A percentile compares a stretch with the other conserved stretches of the same genome.
phyloP scores from a whole-genome alignment of 2,797 vertebrate genomes.

The Scomberomorus guttatus region DNA sequence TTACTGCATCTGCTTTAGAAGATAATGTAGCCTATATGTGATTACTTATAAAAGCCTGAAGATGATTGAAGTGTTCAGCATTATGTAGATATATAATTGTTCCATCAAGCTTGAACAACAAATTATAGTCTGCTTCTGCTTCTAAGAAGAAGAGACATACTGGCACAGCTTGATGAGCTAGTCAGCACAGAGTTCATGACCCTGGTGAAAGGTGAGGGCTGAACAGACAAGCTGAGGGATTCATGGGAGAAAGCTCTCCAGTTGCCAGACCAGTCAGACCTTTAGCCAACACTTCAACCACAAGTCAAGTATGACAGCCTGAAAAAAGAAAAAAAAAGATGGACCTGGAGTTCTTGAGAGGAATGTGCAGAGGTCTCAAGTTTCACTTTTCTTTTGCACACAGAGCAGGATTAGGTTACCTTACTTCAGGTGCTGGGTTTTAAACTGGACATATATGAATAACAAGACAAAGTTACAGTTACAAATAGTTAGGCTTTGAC shows the following conservation, averaged over 20 bases:
- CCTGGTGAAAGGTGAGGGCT: neutral
- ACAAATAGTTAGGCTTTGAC: neutral
- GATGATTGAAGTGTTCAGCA: no score
- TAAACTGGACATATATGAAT: neutral
- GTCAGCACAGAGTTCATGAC: conserved; percentile 5
- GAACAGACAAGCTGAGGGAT: neutral
- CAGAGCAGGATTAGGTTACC: neutral
- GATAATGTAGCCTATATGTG: neutral
- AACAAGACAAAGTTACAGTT: neutral
- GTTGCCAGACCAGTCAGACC: neutral
- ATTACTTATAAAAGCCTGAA: neutral
- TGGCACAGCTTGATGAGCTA: conserved; percentile 8
- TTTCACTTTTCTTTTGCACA: neutral
- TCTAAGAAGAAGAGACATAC: neutral
- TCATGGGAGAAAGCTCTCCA: neutral
- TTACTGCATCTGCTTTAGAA: neutral
- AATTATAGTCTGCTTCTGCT: no score
- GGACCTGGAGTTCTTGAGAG: neutral
- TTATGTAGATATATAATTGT: neutral
- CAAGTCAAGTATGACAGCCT: neutral
- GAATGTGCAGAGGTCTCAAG: neutral
- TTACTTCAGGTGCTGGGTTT: neutral
- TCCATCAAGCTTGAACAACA: neutral
- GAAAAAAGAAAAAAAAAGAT: neutral
- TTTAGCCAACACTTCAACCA: neutral